These are phyloP conservation scores for Stictocephala bisonia DNA, from an alignment of 2,888 invertebrate genomes.

Conservation along the genomic window DNA sequence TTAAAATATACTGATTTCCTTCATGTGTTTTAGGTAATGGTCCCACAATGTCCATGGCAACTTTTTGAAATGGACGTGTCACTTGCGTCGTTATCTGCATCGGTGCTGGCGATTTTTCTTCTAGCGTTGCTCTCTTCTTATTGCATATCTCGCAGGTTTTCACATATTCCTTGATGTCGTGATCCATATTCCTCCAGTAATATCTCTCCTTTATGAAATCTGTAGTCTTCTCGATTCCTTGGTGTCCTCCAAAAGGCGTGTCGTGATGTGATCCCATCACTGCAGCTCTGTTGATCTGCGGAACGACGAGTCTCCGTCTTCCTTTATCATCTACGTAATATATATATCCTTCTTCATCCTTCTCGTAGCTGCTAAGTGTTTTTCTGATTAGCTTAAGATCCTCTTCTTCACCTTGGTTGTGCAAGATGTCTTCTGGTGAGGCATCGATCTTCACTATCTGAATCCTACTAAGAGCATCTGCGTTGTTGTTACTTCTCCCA, in stretches of 20 bases:
- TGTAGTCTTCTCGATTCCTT: slow-evolving; percentile 57
- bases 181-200: slow-evolving; percentile 61
- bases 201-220: slow-evolving; percentile 55
- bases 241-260: slow-evolving; percentile 56
- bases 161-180: slow-evolving; percentile 60
- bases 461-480: slow-evolving; percentile 10
- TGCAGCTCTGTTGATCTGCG: neutral
- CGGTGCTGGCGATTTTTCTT: slow-evolving; percentile 54
- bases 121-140: slow-evolving; percentile 59
- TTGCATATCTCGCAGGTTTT: slow-evolving; percentile 61
- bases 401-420: neutral
- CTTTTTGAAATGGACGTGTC: slow-evolving; percentile 56
- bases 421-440: neutral
- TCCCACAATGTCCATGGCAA: slow-evolving; percentile 61
- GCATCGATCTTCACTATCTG: neutral
- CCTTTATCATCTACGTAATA: neutral
- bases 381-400: neutral
- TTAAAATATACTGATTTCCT: slow-evolving; percentile 62
- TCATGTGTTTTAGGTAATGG: slow-evolving; percentile 60
- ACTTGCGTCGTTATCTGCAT: slow-evolving; percentile 61
- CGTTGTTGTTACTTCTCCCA: neutral
- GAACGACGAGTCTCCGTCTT: no score
- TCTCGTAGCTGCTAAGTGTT: neutral
- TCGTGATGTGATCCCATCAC: slow-evolving; percentile 54
- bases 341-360: neutral